A percentile compares a stretch with the other conserved stretches of the same genome.
phyloP scores from a whole-genome alignment of 2,113 vertebrate species.

The Corythoichthys intestinalis region DNA sequence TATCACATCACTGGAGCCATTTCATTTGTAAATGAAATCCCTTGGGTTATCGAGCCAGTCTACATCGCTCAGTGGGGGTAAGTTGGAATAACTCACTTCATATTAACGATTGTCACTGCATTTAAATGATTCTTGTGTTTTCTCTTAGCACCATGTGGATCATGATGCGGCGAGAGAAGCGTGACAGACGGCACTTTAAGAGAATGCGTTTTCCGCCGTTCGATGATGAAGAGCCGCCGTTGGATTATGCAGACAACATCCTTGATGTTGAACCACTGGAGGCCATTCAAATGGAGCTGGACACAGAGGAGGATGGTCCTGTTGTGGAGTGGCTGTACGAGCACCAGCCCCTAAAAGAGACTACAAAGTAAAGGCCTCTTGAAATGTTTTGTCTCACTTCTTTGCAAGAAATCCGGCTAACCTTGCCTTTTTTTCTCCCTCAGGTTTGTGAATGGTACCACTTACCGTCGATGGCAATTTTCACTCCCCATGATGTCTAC shows the following conservation, averaged over 20 bases:
- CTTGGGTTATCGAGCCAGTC: slow-evolving; percentile 97
- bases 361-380: slow-evolving; percentile 76
- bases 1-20: slow-evolving; percentile 98
- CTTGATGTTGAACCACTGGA: slow-evolving; percentile 96
- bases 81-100: slow-evolving; percentile 28
- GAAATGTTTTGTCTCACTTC: background rate
- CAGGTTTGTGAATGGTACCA: slow-evolving; percentile 92
- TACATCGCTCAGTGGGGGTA: slow-evolving; percentile 99
- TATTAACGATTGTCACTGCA: background rate
- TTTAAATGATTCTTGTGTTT: background rate
- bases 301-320: slow-evolving; percentile 87
- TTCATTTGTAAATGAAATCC: slow-evolving; percentile 98
- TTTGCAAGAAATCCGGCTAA: background rate
- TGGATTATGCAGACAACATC: slow-evolving; percentile 98
- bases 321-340: slow-evolving; percentile 96
- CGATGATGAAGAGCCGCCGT: slow-evolving; percentile 93
- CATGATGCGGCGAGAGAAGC: slow-evolving; percentile 98
- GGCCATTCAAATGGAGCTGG: slow-evolving; percentile 96
- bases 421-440: background rate
- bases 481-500: slow-evolving; percentile 99
- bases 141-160: slow-evolving; percentile 93
- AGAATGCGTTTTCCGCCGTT: slow-evolving; percentile 97
- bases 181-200: slow-evolving; percentile 95
- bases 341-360: slow-evolving; percentile 92
- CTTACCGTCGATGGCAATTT: slow-evolving; percentile 98